A percentile compares a stretch with the other conserved stretches of the same genome.
Conservation (phyloP, 30 jellyfish, hydroid and myxozoan genomes). For the Phacellophora camtschatica region DNA sequence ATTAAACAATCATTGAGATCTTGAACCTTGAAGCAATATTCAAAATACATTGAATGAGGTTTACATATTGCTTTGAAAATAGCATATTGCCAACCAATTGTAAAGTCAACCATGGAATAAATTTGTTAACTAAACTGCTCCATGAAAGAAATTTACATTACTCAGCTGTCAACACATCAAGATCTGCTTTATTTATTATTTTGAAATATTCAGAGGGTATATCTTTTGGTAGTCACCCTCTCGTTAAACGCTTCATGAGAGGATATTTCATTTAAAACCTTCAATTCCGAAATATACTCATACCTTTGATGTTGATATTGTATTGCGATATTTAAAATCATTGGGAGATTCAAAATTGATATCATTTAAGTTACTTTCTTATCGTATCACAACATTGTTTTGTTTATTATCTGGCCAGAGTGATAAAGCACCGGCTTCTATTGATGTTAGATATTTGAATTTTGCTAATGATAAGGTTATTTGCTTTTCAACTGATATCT, state of each 20-base stretch:
- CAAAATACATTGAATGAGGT: not conserved
- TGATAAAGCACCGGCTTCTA: not conserved
- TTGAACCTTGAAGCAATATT: not conserved
- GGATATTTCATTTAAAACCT: not conserved
- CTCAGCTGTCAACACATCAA: conserved; percentile 1
- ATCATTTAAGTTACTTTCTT: not conserved
- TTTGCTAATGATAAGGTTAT: not conserved
- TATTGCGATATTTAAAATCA: not conserved
- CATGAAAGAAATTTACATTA: not conserved
- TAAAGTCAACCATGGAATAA: not conserved
- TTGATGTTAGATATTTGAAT: not conserved
- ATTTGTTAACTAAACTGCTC: not conserved
- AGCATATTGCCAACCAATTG: not conserved
- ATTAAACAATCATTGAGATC: not conserved
- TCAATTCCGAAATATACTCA: not conserved
- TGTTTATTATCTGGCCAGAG: conserved; percentile 1
- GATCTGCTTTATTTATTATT: not conserved
- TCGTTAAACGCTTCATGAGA: not conserved
- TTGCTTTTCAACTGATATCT: not conserved
- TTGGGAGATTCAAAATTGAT: not conserved
- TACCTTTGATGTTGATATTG: not conserved
- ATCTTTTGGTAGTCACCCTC: conserved; percentile 15
- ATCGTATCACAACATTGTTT: not conserved
- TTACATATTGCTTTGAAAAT: not conserved
- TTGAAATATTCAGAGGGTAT: not conserved